A percentile compares a stretch with the other conserved stretches of the same genome.
These are phyloP conservation scores for Solenodon paradoxus DNA, from an alignment of 2,113 vertebrate genomes.

Conservation along the genomic window DNA sequence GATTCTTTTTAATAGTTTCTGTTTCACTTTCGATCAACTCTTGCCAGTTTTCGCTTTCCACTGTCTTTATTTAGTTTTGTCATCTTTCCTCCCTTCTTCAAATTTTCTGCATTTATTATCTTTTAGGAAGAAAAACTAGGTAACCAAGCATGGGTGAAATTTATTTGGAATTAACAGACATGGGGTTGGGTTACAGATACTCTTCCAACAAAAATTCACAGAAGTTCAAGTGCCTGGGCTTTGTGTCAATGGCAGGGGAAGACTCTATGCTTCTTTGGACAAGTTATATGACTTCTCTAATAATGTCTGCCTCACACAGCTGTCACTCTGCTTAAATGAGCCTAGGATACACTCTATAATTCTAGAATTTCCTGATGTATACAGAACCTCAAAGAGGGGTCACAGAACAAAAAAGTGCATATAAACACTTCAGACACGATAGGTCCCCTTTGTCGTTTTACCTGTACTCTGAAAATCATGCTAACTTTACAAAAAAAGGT, in stretches of 20 bases:
- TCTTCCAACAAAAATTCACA: background rate
- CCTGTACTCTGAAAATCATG: background rate
- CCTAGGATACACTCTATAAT: background rate
- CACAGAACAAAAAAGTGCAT: background rate
- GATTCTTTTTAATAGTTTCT: background rate
- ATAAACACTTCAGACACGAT: background rate
- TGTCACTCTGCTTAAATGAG: background rate
- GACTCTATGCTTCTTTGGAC: background rate
- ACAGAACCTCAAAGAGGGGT: background rate
- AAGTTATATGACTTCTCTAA: background rate
- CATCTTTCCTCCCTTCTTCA: background rate
- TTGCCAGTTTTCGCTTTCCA: background rate
- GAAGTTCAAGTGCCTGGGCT: background rate
- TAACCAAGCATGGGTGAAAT: background rate
- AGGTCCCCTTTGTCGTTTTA: background rate
- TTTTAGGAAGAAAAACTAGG: slow-evolving; percentile 9
- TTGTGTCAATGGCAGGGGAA: background rate
- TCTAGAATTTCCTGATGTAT: background rate
- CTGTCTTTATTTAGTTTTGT: background rate
- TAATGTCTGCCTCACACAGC: background rate
- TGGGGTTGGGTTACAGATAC: background rate
- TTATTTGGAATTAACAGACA: background rate
- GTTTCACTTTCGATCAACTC: slow-evolving; percentile 8
- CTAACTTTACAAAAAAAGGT: background rate
- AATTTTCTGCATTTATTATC: slow-evolving; percentile 13